A percentile compares a stretch with the other conserved stretches of the same genome.
phyloP scores from a whole-genome alignment of 2,888 invertebrate genomes.

The Branchipolynoe longqiensis region DNA sequence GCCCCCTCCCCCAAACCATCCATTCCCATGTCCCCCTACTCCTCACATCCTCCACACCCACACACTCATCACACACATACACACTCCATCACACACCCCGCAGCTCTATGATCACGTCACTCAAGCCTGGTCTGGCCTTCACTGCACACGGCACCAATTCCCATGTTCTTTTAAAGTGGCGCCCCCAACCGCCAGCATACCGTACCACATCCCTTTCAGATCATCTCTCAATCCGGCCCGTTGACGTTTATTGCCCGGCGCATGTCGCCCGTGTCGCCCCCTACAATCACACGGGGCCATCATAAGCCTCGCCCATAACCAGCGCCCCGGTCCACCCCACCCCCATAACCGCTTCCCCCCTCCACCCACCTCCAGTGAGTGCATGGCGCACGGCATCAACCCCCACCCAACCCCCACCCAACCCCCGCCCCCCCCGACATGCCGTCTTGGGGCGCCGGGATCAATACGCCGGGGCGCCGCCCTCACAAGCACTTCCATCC shows the following conservation, averaged over 20 bases:
- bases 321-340: neutral
- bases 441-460: neutral
- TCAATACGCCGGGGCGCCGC: no score
- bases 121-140: no score
- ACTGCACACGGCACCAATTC: no score
- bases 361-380: neutral
- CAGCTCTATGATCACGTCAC: no score
- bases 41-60: no score
- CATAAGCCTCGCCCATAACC: neutral
- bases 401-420: no score
- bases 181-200: no score
- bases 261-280: conserved; percentile 3
- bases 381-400: no score
- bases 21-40: neutral
- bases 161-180: no score
- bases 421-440: neutral
- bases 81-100: no score
- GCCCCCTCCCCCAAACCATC: neutral
- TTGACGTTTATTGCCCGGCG: conserved; percentile 25
- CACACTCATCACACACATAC: no score
- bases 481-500: no score
- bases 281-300: conserved; percentile 44
- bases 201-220: neutral
- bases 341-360: neutral
- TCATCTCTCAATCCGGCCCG: conserved; percentile 29